phyloP scores from a whole-genome alignment of 1,140 invertebrate genomes.

The Holcopasites calliopsidis region DNA sequence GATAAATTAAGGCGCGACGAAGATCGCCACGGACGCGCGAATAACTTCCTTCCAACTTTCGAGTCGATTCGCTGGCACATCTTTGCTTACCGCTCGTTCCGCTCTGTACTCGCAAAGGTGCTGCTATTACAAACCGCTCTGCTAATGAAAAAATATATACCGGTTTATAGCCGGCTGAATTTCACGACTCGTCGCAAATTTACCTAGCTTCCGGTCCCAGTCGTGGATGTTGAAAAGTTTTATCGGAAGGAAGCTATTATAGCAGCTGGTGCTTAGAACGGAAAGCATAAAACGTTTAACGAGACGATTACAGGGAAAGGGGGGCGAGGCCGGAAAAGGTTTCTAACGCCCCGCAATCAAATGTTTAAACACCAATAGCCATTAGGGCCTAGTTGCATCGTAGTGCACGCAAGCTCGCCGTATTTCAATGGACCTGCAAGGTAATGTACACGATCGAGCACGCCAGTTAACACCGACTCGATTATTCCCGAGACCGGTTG shows the following conservation, averaged over 20 bases:
- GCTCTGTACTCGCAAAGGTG: too few relatives aligned
- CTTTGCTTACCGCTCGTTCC: too few relatives aligned
- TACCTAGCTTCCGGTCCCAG: neutral
- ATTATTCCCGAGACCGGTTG: too few relatives aligned
- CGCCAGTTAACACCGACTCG: too few relatives aligned
- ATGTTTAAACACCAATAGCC: neutral
- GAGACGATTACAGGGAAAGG: neutral
- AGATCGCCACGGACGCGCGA: neutral
- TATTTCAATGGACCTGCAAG: too few relatives aligned
- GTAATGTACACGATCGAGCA: too few relatives aligned
- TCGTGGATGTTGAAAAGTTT: neutral
- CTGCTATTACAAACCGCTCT: too few relatives aligned
- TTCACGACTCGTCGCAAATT: neutral
- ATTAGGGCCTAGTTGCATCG: too few relatives aligned
- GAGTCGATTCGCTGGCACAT: too few relatives aligned
- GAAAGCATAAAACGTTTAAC: conserved; percentile 2
- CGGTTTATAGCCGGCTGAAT: too few relatives aligned
- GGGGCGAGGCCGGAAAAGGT: neutral
- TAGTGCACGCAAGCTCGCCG: too few relatives aligned
- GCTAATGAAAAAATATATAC: too few relatives aligned
- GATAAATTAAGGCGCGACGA: neutral
- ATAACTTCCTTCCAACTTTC: neutral
- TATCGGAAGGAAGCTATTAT: neutral
- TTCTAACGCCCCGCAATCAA: neutral
- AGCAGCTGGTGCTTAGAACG: conserved; percentile 1